These are phyloP conservation scores for Desmophyllum pertusum DNA, from an alignment of 92 coral and sea anemone genomes.

Conservation along the genomic window DNA sequence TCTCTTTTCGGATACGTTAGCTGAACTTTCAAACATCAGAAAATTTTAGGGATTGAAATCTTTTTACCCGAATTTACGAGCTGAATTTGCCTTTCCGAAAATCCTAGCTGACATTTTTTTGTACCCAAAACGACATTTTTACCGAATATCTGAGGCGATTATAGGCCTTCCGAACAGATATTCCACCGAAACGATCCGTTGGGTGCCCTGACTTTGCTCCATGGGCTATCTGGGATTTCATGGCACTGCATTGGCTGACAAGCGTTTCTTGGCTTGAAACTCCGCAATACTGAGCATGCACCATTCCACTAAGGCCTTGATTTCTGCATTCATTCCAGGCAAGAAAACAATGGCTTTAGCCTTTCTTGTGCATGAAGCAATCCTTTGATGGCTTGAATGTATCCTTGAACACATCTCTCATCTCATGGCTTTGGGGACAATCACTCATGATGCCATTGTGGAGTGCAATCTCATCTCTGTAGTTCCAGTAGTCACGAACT, in stretches of 20 bases:
- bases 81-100: too few relatives aligned
- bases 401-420: slow-evolving; percentile 27
- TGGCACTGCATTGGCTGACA: slow-evolving; percentile 52
- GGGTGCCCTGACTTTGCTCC: too few relatives aligned
- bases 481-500: slow-evolving; percentile 50
- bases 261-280: slow-evolving; percentile 42
- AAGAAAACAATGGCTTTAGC: slow-evolving; percentile 52
- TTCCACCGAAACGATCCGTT: too few relatives aligned
- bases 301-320: slow-evolving; percentile 42
- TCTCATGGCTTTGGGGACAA: slow-evolving; percentile 43
- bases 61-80: too few relatives aligned
- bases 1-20: too few relatives aligned
- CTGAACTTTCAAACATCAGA: too few relatives aligned
- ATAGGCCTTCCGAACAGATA: too few relatives aligned
- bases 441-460: slow-evolving; percentile 54
- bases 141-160: too few relatives aligned
- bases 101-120: too few relatives aligned
- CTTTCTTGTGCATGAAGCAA: slow-evolving; percentile 38
- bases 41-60: too few relatives aligned
- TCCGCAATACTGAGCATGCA: slow-evolving; percentile 50
- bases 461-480: slow-evolving; percentile 55
- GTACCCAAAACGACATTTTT: too few relatives aligned
- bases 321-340: slow-evolving; percentile 57
- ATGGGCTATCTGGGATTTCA: slow-evolving; percentile 39
- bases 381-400: slow-evolving; percentile 57